Conservation (phyloP, 2,888 invertebrate species). For the Colletes collaris region DNA sequence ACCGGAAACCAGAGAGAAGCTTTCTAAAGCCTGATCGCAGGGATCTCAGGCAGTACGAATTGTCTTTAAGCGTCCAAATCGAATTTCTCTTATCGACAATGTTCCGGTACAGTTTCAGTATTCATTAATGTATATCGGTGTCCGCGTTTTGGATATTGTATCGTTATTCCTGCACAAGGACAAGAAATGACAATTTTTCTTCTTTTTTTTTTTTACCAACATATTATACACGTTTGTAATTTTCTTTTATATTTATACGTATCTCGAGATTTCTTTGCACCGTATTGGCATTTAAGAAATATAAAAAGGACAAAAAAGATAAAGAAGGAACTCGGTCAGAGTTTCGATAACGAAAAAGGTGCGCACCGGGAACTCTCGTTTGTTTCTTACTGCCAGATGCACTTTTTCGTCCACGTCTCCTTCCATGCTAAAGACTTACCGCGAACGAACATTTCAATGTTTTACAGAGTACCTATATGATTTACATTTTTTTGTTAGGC, state of each 20-base stretch:
- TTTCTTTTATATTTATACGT: slow-evolving; percentile 7
- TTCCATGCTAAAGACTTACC: slow-evolving; percentile 46
- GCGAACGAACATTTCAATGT: slow-evolving; percentile 57
- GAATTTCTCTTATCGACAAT: slow-evolving; percentile 7
- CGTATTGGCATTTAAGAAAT: background rate
- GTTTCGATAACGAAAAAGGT: too few relatives aligned
- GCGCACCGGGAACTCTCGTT: background rate
- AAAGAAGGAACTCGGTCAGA: too few relatives aligned
- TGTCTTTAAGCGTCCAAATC: background rate
- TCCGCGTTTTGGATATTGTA: slow-evolving; percentile 19
- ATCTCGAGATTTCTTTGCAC: background rate
- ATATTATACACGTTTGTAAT: slow-evolving; percentile 18
- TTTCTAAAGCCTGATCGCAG: slow-evolving; percentile 1
- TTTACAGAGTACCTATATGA: slow-evolving; percentile 59
- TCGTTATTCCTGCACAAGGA: slow-evolving; percentile 36
- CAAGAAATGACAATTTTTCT: slow-evolving; percentile 8
- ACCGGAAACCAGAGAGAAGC: slow-evolving; percentile 2
- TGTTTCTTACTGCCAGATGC: slow-evolving; percentile 55
- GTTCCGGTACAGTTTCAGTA: slow-evolving; percentile 20
- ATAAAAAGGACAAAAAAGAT: too few relatives aligned
- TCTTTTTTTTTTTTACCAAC: slow-evolving; percentile 24
- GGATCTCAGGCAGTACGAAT: background rate
- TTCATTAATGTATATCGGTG: background rate
- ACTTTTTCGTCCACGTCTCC: slow-evolving; percentile 38
- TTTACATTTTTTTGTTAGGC: slow-evolving; percentile 62